Conservation (phyloP, 2,888 invertebrate genomes). For the Heliconius erato region DNA sequence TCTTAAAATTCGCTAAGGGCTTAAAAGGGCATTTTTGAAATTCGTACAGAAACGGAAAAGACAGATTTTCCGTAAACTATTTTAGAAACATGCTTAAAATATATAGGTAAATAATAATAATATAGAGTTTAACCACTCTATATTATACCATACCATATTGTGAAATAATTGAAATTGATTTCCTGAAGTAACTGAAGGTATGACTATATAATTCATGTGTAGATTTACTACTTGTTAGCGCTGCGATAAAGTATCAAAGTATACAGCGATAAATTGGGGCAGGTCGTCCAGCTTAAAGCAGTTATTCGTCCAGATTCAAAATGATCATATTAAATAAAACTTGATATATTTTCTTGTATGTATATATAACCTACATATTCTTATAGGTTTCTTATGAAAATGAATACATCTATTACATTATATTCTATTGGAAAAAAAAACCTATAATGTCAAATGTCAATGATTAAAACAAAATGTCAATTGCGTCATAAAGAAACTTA, state of each 20-base stretch:
- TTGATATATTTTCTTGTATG: background rate
- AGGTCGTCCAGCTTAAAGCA: conserved; percentile 42
- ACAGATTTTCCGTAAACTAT: too few relatives aligned
- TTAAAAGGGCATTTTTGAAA: too few relatives aligned
- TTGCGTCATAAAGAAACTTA: conserved; percentile 39
- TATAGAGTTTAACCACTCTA: too few relatives aligned
- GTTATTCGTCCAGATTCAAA: background rate
- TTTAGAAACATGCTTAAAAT: too few relatives aligned
- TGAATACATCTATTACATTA: background rate
- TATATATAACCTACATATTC: background rate
- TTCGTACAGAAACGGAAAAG: too few relatives aligned
- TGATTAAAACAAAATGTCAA: conserved; percentile 33
- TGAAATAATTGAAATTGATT: background rate
- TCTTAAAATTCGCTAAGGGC: too few relatives aligned
- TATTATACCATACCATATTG: background rate
- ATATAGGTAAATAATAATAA: too few relatives aligned
- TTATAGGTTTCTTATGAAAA: conserved; percentile 2
- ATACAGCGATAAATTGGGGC: conserved; percentile 44
- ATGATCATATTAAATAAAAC: background rate
- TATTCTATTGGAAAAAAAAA: background rate
- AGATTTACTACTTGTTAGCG: background rate
- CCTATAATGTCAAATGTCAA: conserved; percentile 18
- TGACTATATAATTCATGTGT: background rate
- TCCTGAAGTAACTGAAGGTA: background rate
- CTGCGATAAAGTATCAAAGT: conserved; percentile 9